Evolutionary conservation across 2,113 vertebrate species (phyloP), one percentile per base, ranked within the genome.

Genomic region (Spea bombifrons): DNA sequence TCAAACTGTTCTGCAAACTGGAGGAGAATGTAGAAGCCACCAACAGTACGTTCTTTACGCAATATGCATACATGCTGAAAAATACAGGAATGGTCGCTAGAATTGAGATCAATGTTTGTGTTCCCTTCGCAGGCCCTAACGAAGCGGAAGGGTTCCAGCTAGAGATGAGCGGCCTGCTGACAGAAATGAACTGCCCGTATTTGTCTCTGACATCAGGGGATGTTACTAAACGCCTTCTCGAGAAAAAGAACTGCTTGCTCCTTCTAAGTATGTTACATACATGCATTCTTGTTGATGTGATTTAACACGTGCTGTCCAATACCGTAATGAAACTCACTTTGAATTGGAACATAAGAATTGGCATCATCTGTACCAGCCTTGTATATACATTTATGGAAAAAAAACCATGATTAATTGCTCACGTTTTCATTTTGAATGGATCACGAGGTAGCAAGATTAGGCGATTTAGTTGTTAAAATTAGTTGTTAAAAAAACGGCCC

Each of bases 21-120:
- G 96, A 97, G 81, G 97, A 99, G 87, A 98, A 96, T 64, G 96
- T 99, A 47, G 96, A 99, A 48, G 95, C 97, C 81, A 99, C 97
- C 44, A 97, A 96, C 89, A 94, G 97, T 99, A 90, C 96, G 96
- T 92, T 5, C 3, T 64, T 30, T 52, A 6, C 9, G 1, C 50
- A 52, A 52, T 7, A 52, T 7, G 50, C 50, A 52, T 10, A 52
- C 9, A 52, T 52, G 50, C 50, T 52, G 50, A 6, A 52, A 59
- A 59, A 12, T 59, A 8, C 10, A 12, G 6, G 8, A 59, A 8
- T 59, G 55, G 4, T 10, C 4, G 10, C 8, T 13, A 9, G 10
- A 53, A 53, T 53, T 53, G 10, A 1, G 6, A 10, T 8, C 50
- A 53, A 10, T 53, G 50, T 53, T 53, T 53, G 7, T 8, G 50